Evolutionary conservation across 2,797 vertebrate species (phyloP).

Genomic region (Xenops minutus): DNA sequence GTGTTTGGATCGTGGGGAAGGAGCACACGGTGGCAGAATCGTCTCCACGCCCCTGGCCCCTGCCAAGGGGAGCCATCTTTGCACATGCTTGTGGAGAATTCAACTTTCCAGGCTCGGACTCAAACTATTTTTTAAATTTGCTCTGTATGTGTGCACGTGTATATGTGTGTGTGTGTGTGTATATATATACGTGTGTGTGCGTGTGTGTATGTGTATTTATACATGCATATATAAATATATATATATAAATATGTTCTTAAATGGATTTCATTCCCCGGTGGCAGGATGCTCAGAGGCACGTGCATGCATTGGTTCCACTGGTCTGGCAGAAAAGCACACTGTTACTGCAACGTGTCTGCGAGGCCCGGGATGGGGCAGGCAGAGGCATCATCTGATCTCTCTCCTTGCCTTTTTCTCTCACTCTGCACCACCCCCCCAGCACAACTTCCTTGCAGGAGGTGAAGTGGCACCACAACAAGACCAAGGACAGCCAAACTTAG

Average conservation of each 20-base stretch:
- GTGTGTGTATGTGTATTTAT: conserved; percentile 46
- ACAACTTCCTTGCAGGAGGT: conserved; percentile 2
- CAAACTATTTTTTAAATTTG: conserved; percentile 24
- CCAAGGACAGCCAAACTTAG: conserved; percentile 48
- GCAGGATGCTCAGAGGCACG: background rate
- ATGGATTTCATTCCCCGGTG: conserved; percentile 24
- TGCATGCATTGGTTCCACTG: background rate
- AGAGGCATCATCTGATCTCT: background rate
- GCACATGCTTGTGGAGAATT: conserved; percentile 62
- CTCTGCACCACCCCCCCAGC: background rate
- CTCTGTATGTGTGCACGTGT: conserved; percentile 5
- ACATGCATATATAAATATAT: conserved; percentile 25
- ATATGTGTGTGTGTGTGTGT: background rate
- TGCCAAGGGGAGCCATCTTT: conserved; percentile 50
- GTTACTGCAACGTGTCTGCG: background rate
- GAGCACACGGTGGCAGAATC: background rate
- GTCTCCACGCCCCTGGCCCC: background rate
- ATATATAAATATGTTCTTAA: conserved; percentile 50
- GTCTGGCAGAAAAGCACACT: background rate
- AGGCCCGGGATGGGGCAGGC: background rate
- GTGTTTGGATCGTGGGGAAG: conserved; percentile 14
- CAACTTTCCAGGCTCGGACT: conserved; percentile 43
- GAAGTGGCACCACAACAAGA: background rate
- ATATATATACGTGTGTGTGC: background rate
- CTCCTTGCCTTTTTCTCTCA: background rate